A percentile compares a stretch with the other conserved stretches of the same genome.
These are phyloP conservation scores for Eptatretus burgeri DNA, from an alignment of 2,113 vertebrate species.

Conservation along the genomic window DNA sequence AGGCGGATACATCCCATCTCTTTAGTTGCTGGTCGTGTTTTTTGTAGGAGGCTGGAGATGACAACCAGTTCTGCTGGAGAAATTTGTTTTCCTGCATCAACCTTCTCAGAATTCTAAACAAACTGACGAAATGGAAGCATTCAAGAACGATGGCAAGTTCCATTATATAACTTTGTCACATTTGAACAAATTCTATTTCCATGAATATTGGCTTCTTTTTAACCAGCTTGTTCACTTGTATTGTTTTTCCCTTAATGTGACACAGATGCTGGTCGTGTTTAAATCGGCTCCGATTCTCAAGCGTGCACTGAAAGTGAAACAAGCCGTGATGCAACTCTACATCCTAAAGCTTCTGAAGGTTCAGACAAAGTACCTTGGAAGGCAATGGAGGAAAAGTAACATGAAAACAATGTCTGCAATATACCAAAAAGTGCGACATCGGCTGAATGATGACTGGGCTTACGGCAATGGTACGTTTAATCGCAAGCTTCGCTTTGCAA, in stretches of 20 bases:
- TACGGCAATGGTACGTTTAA: slow-evolving; percentile 51
- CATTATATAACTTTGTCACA: too few species aligned
- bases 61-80: slow-evolving; percentile 94
- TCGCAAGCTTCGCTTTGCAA: too few species aligned
- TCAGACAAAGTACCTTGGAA: slow-evolving; percentile 78
- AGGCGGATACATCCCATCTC: neutral
- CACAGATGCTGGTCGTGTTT: slow-evolving; percentile 95
- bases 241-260: neutral
- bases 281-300: slow-evolving; percentile 97
- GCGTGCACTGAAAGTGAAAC: slow-evolving; percentile 83
- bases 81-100: slow-evolving; percentile 96
- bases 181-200: neutral
- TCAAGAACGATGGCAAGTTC: slow-evolving; percentile 72
- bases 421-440: slow-evolving; percentile 87
- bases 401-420: slow-evolving; percentile 99
- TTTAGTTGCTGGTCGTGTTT: slow-evolving; percentile 8
- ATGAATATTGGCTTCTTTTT: neutral
- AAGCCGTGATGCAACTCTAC: slow-evolving; percentile 96
- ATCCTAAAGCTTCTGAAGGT: slow-evolving; percentile 88
- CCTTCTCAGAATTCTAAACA: slow-evolving; percentile 78
- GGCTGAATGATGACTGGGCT: slow-evolving; percentile 88
- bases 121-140: slow-evolving; percentile 96
- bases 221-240: neutral
- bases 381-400: slow-evolving; percentile 98
- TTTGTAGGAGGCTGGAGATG: slow-evolving; percentile 72